Evolutionary conservation across 2,113 vertebrate genomes (phyloP), one percentile per base, ranked within the genome.

Genomic region (Struthidea cinerea): DNA sequence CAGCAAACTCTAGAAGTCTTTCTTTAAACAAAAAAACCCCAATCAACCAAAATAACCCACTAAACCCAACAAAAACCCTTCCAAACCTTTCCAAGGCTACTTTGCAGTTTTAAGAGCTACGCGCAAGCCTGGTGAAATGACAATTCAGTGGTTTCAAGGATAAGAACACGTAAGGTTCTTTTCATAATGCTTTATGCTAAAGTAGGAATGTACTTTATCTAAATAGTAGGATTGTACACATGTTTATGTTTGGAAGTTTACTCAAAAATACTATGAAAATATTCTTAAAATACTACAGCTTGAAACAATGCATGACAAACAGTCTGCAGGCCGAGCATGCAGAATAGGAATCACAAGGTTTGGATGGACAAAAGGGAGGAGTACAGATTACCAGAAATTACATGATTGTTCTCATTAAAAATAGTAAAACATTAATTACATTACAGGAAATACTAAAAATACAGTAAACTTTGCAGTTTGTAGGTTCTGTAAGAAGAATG

Each of bases 251-350:
- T 70, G 61, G 68, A 95, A 93, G 28, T 93, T 96, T 87, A 96
- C 93, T 89, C 63, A 90, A 90, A 97, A 96, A 41, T 44, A 88
- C 65, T 91, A 94, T 23, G 49, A 84, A 93, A 93, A 87, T 91
- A 90, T 74, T 87, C 56, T 86, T 82, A 87, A 93, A 95, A 81
- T 81, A 91, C 74, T 84, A 83, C 70, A 95, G 50, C 35, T 91
- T 74, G 52, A 95, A 88, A 94, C 55, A 94, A 79, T 0, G 8
- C 63, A 77, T n/a, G 75, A 93, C 52, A 95, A 91, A 87, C 61
- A 70, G 53, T 49, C 80, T 89, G 95, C 84, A 93, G 85, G 50
- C 59, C 87, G 87, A 76, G 90, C 84, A 82, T 69, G 81, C 84
- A 88, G 91, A 78, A 79, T 4, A 13, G 53, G 24, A 50, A 80